These are phyloP conservation scores for Cyprinella venusta DNA, from an alignment of 2,797 vertebrate species.

Conservation along the genomic window DNA sequence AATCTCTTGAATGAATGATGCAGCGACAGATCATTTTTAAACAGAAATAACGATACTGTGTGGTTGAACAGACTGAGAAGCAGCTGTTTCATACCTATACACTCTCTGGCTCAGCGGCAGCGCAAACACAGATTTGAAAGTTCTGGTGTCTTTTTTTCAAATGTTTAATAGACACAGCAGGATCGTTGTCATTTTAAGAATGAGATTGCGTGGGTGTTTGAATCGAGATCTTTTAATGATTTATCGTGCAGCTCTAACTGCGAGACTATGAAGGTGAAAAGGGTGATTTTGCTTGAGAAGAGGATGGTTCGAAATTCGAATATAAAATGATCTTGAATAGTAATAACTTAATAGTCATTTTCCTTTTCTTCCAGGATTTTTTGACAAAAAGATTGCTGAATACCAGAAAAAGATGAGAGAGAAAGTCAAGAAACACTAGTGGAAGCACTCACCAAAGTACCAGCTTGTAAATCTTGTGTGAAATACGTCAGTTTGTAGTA, in stretches of 20 bases:
- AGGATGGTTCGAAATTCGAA: not conserved
- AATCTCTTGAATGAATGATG: not conserved
- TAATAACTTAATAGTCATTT: constrained; percentile 12
- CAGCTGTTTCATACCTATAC: not conserved
- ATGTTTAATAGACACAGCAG: not conserved
- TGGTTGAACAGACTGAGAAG: not conserved
- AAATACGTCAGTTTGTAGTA: constrained; percentile 38
- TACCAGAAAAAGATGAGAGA: constrained; percentile 73
- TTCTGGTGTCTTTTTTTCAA: too few relatives aligned
- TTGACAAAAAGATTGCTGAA: constrained; percentile 77
- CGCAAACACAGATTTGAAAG: too few relatives aligned
- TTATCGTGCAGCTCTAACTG: not conserved
- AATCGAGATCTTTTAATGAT: too few relatives aligned
- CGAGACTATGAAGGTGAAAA: not conserved
- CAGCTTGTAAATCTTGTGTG: constrained; percentile 17
- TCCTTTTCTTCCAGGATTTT: constrained; percentile 70
- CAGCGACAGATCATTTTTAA: not conserved
- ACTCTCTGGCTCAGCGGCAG: too few relatives aligned
- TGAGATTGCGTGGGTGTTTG: too few relatives aligned
- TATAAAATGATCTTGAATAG: not conserved
- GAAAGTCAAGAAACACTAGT: constrained; percentile 75
- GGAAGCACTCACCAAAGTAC: constrained; percentile 12
- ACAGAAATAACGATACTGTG: not conserved
- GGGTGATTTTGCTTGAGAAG: not conserved
- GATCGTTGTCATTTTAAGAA: not conserved